Percentiles rank a stretch among this genome's conserved stretches.
These are phyloP conservation scores for Zoroaster sp. DNA, from an alignment of 53 echinoderm and acorn worm species.

Conservation along the genomic window DNA sequence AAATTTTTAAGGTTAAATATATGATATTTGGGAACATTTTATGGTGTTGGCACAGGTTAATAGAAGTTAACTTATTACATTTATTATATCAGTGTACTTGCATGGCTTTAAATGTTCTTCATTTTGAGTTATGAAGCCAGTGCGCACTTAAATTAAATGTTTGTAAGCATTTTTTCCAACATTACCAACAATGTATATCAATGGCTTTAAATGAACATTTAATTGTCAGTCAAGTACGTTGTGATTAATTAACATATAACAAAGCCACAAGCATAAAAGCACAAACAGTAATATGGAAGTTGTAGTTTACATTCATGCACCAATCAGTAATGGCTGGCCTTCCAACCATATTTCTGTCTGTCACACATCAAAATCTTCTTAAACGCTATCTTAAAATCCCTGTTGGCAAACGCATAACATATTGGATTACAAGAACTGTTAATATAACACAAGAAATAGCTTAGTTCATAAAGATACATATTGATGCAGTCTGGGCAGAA, in stretches of 20 bases:
- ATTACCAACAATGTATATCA: no score
- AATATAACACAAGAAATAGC: slow-evolving; percentile 92
- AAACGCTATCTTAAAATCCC: slow-evolving; percentile 84
- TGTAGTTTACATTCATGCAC: not conserved
- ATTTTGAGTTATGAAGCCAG: no score
- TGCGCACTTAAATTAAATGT: no score
- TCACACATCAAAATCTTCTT: slow-evolving; percentile 86
- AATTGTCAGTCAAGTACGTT: no score
- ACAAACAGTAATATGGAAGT: slow-evolving; percentile 38
- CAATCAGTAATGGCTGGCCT: slow-evolving; percentile 39
- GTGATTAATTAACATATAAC: not conserved
- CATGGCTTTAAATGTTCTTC: no score
- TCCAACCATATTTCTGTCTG: slow-evolving; percentile 74
- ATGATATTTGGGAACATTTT: no score
- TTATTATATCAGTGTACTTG: no score
- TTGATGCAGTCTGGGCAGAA: slow-evolving; percentile 68
- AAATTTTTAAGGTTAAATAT: no score
- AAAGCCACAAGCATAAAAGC: not conserved
- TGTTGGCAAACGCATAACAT: slow-evolving; percentile 90
- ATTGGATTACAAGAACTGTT: slow-evolving; percentile 90
- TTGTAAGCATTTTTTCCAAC: no score
- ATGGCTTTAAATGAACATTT: no score
- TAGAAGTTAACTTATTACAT: no score
- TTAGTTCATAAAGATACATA: slow-evolving; percentile 71
- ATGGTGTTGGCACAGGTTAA: no score